Base-by-base conservation (phyloP, 2,113 vertebrate genomes). In the Lathamus discolor region DNA sequence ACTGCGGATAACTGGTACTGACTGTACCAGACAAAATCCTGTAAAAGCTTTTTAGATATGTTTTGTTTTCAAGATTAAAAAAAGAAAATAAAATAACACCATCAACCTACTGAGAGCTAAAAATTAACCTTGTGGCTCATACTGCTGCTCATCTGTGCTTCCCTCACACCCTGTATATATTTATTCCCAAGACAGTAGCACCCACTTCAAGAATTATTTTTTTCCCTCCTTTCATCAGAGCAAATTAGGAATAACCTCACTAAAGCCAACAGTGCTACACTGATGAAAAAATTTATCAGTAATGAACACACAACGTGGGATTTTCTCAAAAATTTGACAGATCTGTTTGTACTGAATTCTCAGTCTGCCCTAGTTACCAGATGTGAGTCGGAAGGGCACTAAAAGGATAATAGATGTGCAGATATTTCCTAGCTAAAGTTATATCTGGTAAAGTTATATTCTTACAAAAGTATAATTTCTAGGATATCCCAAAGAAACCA, bases 271-370 rank as follows among this genome's bases (percentile, higher is more conserved):
- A 55, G 25, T 54, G 68, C 88, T 55, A 81, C 43, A 61, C 12
- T 61, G 73, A 86, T 86, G 88, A 48, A 72, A 91, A 95, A 94
- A 90, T 76, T 91, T 92, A 96, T 91, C 93, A 94, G 90, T 61
- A 92, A 62, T 64, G 90, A 81, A 81, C 55, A 74, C 90, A 96
- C 59, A 94, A 88, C 76, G 73, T 81, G 90, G 88, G 95, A 93
- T 93, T 96, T 93, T 92, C 93, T 96, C 61, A 96, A 94, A 96
- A 97, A 88, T 88, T 52, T 96, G 88, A 96, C 76, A 91, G 79
- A 75, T 86, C 90, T 96, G 83, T 48, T 48, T 23, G 46, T 48
- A 54, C 31, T 85, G 88, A 85, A 85, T 89, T 93, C 86, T 96
- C 83, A 87, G 19, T 82, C 74, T 96, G 94, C 84, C 95, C 92